Conservation (phyloP, 2,113 vertebrate species). For the Xenopus laevis region DNA sequence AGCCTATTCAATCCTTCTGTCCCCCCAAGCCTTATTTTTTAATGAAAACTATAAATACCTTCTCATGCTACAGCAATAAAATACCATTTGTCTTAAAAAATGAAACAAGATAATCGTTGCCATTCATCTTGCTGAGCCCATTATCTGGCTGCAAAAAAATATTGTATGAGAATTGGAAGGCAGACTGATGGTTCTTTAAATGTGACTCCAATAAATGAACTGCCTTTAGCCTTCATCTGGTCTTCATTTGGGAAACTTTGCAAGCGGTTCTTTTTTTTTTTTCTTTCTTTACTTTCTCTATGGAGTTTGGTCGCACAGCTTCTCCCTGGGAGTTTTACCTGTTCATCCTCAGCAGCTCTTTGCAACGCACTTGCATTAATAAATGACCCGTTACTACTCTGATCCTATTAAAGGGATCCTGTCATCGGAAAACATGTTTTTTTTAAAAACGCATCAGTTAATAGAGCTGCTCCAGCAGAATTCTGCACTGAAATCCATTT, state of each 20-base stretch:
- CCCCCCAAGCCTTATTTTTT: slow-evolving; percentile 21
- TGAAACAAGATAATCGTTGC: slow-evolving; percentile 50
- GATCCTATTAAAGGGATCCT: too few species aligned
- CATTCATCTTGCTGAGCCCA: slow-evolving; percentile 55
- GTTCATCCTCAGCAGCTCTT: too few species aligned
- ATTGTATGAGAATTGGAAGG: slow-evolving; percentile 32
- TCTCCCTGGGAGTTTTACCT: slow-evolving; percentile 15
- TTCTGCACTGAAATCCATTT: too few species aligned
- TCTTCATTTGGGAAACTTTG: slow-evolving; percentile 60
- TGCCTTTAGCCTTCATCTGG: slow-evolving; percentile 62
- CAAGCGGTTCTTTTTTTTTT: slow-evolving; percentile 43
- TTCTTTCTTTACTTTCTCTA: slow-evolving; percentile 58
- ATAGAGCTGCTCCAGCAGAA: too few species aligned
- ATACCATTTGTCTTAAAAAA: slow-evolving; percentile 31
- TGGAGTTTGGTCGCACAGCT: too few species aligned
- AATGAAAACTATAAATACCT: slow-evolving; percentile 41
- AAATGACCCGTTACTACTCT: too few species aligned
- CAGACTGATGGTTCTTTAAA: slow-evolving; percentile 51
- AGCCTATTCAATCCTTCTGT: slow-evolving; percentile 10
- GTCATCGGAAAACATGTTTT: too few species aligned
- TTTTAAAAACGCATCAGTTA: too few species aligned
- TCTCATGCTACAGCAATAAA: slow-evolving; percentile 38
- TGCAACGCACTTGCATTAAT: slow-evolving; percentile 35
- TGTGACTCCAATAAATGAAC: slow-evolving; percentile 57
- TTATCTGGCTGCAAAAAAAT: slow-evolving; percentile 40